A percentile compares a stretch with the other conserved stretches of the same genome.
phyloP scores from a whole-genome alignment of 1,140 invertebrate genomes.

The Scylla paramamosain region DNA sequence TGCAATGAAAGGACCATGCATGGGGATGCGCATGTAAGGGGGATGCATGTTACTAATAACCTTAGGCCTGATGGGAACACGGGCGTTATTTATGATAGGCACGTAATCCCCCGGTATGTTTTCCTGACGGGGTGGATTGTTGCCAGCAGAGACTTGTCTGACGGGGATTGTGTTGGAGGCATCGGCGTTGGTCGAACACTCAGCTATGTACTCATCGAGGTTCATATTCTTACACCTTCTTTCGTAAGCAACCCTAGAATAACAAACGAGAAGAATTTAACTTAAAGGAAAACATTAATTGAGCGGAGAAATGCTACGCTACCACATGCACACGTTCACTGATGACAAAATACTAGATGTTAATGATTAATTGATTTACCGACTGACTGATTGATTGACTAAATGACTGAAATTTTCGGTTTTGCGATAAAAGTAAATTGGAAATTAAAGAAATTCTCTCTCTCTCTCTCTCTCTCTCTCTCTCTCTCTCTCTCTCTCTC shows the following conservation, averaged over 20 bases:
- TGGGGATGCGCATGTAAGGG: neutral
- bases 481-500: too few species aligned
- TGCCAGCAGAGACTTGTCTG: too few species aligned
- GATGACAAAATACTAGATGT: neutral
- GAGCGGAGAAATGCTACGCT: too few species aligned
- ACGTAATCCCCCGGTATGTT: neutral
- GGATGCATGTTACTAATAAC: neutral
- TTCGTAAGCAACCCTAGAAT: constrained; percentile 54
- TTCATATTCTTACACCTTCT: constrained; percentile 48
- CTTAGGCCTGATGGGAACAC: constrained; percentile 54
- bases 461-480: too few species aligned
- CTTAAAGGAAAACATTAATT: neutral
- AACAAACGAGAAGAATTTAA: neutral
- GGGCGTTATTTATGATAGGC: constrained; percentile 60
- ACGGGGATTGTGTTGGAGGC: neutral
- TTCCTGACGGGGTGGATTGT: too few species aligned
- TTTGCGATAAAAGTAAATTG: too few species aligned
- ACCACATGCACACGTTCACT: neutral
- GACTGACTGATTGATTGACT: too few species aligned
- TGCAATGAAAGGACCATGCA: too few species aligned
- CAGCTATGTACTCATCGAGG: constrained; percentile 51
- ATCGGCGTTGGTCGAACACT: constrained; percentile 17
- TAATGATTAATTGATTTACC: too few species aligned
- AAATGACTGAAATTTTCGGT: too few species aligned
- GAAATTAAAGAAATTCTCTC: too few species aligned